A percentile compares a stretch with the other conserved stretches of the same genome.
Evolutionary conservation across 2,888 invertebrate species (phyloP).

Genomic region (Diabrotica balteata): DNA sequence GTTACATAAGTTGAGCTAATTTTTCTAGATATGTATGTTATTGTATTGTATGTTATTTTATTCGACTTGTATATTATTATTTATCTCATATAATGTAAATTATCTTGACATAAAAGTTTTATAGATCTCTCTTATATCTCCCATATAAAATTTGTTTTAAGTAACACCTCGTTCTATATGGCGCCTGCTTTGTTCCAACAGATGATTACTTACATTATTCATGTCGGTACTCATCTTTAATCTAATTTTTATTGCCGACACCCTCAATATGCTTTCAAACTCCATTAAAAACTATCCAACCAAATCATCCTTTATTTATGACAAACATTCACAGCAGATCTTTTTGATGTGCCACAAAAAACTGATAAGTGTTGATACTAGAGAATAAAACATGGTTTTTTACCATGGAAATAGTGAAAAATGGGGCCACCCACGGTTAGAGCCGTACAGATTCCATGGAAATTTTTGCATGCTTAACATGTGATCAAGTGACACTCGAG

Average conservation of each 20-base stretch:
- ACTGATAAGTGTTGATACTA: slow-evolving; percentile 25
- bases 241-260: slow-evolving; percentile 20
- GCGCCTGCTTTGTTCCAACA: no score
- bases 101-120: no score
- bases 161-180: no score
- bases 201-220: no score
- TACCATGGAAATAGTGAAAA: slow-evolving; percentile 32
- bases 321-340: slow-evolving; percentile 24
- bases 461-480: slow-evolving; percentile 40
- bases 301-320: slow-evolving; percentile 21
- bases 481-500: slow-evolving; percentile 29
- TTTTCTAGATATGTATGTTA: no score
- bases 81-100: no score
- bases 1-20: no score
- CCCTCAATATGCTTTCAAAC: slow-evolving; percentile 12
- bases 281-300: slow-evolving; percentile 21
- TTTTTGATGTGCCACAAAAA: slow-evolving; percentile 15
- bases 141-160: no score
- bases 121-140: no score
- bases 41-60: no score
- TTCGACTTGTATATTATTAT: no score
- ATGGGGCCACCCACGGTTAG: slow-evolving; percentile 42
- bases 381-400: slow-evolving; percentile 17
- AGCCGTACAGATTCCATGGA: slow-evolving; percentile 16
- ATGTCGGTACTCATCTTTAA: slow-evolving; percentile 18